Evolutionary conservation across 2,888 invertebrate species (phyloP), one percentile per base, ranked within the genome.

Genomic region (Deilephila porcellus): DNA sequence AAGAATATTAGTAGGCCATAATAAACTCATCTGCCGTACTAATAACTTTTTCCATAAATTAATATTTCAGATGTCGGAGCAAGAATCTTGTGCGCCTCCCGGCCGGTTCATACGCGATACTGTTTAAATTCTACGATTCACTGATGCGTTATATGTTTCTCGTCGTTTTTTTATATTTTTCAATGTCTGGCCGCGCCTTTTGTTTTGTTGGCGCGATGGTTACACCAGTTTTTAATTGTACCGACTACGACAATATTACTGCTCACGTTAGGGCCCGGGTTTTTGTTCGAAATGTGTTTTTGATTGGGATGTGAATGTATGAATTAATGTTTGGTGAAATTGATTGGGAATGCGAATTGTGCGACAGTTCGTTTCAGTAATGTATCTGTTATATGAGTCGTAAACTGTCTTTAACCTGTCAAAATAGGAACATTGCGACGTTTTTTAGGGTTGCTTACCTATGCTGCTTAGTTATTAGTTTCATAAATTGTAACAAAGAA

Each of bases 141-240:
- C 88, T 89, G 90, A 91, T 90, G 91, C 90, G 71, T 89, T 88
- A 91, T 89, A 89, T 91, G 89, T 90, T 88, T 85, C 83, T 82
- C 82, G 88, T 90, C 90, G 91, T 91, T 90, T 90, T 84, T 85
- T 86, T 73, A 71, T 70, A 52, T 70, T 73, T 60, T 71, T 70
- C 70, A 64, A 62, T 53, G 90, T 90, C 91, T 90, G 88, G 90
- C 82, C 82, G 82, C 81, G 84, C 88, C 86, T 90, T 88, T 93
- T 87, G 91, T 92, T 92, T 91, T 88, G 86, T 79, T 81, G 82
- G 85, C 86, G 85, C 86, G 67, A 52, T 67, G 89, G 60, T 62
- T 71, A 71, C 88, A 89, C 86, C 88, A 88, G 83, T 83, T 83
- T 85, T 83, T 85, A 86, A 85, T 86, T 86, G 82, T 67, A 52